Evolutionary conservation across 1,140 invertebrate species (phyloP), one percentile per base, ranked within the genome.

Genomic region (Drosophila rhopaloa): DNA sequence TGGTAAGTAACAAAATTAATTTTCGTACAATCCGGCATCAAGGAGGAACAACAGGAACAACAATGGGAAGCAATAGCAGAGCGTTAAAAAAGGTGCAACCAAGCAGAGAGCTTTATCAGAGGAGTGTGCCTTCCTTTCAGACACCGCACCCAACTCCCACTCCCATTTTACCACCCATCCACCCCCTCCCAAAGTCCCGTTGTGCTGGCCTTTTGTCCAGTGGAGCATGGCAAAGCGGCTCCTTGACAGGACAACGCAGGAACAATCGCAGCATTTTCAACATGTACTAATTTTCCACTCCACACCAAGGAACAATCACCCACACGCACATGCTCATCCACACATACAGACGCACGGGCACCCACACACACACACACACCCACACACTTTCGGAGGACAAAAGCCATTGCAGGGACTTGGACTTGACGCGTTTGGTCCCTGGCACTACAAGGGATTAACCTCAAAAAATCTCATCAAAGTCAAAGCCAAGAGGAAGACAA

Each of bases 381-480:
- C 43, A 10, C n/a, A 50, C 53, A 51, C 19, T 14, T 43, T 19
- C 37, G 8, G 38, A 68, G 67, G 74, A 89, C 80, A 89, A 89
- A 79, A 89, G 84, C 70, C 74, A 84, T 74, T 77, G 56, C 79
- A 79, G 81, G 83, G 75, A 82, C 83, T 86, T 88, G 80, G 80
- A 75, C 84, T 89, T 88, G 83, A 83, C 72, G 83, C 84, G 76
- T 73, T 82, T 80, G 80, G 80, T 83, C 51, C 80, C 66, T 84
- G 77, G 80, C 84, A 89, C 84, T 89, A 84, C 84, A 89, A 89
- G 80, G 84, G 84, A 89, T 89, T 89, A 89, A 89, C 84, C 84
- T 89, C 84, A 89, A 89, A 89, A 89, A 89, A 89, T 89, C 84
- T 89, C 84, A 89, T 89, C 84, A 89, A 89, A 89, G 84, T 89